Conservation (phyloP, 23 tunicate species). For the Styela plicata region DNA sequence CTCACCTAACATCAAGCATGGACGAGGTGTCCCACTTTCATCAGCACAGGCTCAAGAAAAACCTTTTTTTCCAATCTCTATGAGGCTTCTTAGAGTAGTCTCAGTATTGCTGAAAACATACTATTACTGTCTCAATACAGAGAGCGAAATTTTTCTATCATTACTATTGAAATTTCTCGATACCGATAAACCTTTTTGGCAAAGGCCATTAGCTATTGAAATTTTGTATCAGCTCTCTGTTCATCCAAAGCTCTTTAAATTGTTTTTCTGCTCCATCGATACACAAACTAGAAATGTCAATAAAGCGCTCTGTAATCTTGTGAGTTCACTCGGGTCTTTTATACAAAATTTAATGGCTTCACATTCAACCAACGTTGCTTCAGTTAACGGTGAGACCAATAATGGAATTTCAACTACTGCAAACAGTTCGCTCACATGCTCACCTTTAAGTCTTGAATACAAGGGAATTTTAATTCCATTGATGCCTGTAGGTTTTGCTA, state of each 20-base stretch:
- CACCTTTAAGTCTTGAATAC: constrained; percentile 55
- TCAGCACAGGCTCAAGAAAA: constrained; percentile 49
- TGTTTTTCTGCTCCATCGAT: constrained; percentile 79
- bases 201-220: constrained; percentile 88
- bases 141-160: constrained; percentile 90
- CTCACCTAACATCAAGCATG: constrained; percentile 92
- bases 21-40: constrained; percentile 90
- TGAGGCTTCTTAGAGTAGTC: constrained; percentile 79
- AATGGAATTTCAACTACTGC: constrained; percentile 2
- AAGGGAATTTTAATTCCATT: constrained; percentile 57
- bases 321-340: constrained; percentile 63
- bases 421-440: not conserved
- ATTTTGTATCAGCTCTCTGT: constrained; percentile 80
- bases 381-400: not conserved
- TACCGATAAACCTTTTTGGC: constrained; percentile 91
- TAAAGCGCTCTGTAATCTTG: constrained; percentile 71
- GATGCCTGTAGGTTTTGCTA: constrained; percentile 39
- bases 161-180: constrained; percentile 83
- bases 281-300: constrained; percentile 82
- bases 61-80: constrained; percentile 83
- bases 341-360: constrained; percentile 64
- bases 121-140: constrained; percentile 66
- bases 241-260: constrained; percentile 63
- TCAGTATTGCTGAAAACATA: constrained; percentile 80
- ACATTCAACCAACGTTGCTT: not conserved